A percentile compares a stretch with the other conserved stretches of the same genome.
phyloP scores from a whole-genome alignment of 2,888 invertebrate genomes.

The Philereme vetulata region DNA sequence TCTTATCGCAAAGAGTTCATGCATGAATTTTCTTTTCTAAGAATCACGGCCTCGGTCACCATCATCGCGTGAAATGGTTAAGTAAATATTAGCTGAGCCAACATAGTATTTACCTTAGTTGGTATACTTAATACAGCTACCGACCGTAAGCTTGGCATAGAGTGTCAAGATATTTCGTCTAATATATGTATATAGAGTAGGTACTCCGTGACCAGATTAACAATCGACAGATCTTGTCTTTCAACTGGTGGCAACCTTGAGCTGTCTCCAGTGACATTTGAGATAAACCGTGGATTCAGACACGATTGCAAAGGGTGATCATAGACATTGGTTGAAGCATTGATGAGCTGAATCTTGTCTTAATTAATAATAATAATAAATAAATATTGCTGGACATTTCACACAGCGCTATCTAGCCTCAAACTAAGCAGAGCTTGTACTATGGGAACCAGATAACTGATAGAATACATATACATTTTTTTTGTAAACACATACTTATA shows the following conservation, averaged over 20 bases:
- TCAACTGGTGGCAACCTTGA: constrained; percentile 57
- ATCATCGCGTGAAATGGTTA: constrained; percentile 12
- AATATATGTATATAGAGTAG: no score
- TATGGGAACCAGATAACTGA: no score
- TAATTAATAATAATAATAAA: no score
- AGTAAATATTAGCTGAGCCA: constrained; percentile 24
- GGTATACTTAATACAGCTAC: neutral
- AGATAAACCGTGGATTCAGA: constrained; percentile 60
- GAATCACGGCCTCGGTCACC: constrained; percentile 16
- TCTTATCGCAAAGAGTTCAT: constrained; percentile 5
- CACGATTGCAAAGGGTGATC: constrained; percentile 38
- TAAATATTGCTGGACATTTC: no score
- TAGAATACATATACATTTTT: no score
- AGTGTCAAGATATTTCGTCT: neutral
- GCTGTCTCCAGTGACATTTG: constrained; percentile 54
- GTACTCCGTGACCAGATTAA: neutral
- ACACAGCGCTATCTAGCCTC: no score
- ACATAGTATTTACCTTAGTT: constrained; percentile 19
- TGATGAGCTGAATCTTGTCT: constrained; percentile 11
- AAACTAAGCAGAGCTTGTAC: no score
- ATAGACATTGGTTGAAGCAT: constrained; percentile 15
- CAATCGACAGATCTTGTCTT: constrained; percentile 2
- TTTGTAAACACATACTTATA: no score
- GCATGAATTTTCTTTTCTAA: constrained; percentile 5
- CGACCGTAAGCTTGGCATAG: neutral